Base-by-base conservation (phyloP, 1,140 invertebrate species). In the Rhopalosiphum padi region DNA sequence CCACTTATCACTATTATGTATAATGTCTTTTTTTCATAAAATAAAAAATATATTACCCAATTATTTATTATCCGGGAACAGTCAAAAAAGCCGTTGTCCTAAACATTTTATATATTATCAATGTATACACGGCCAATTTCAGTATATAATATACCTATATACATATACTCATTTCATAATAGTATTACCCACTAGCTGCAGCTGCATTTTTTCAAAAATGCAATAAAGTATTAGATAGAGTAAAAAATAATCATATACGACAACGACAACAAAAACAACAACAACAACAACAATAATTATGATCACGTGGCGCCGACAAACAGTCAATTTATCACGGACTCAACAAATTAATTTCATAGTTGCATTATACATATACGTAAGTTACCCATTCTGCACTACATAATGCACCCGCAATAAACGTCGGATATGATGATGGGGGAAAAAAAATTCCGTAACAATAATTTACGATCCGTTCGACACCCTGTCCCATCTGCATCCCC, bases 391-490 rank as follows among this genome's bases (percentile, higher is more conserved):
- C 15, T n/a, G 85, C 30, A 53, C 25, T n/a, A n/a, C 30, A 68
- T 15, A 68, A n/a, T 23, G n/a, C 46, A 43, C 18, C 25, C 2
- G 21, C 2, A 23, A 88, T 88, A 37, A 88, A 53, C 18, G 30
- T n/a, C n/a, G n/a, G 8, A 46, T 86, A 51, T 9, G 60, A 51
- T 51, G 60, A 11, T 53, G 48, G 9, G 6, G 51, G 0, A 51
- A 22, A 48, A 88, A n/a, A 53, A 53, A 43, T 25, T 22, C 46
- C 23, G n/a, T 51, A 88, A 53, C 7, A 89, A 55, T 89, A 89
- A 89, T 89, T 88, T 89, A 89, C 48, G 87, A 89, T 18, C 48
- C n/a, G n/a, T 53, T 18, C n/a, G n/a, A 23, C 86, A 51, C 87
- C n/a, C n/a, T 37, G 7, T 51, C 18, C 22, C 82, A 23, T 41